A percentile compares a stretch with the other conserved stretches of the same genome.
phyloP scores from a whole-genome alignment of 2,888 invertebrate genomes.

The Boloria euphrosyne region DNA sequence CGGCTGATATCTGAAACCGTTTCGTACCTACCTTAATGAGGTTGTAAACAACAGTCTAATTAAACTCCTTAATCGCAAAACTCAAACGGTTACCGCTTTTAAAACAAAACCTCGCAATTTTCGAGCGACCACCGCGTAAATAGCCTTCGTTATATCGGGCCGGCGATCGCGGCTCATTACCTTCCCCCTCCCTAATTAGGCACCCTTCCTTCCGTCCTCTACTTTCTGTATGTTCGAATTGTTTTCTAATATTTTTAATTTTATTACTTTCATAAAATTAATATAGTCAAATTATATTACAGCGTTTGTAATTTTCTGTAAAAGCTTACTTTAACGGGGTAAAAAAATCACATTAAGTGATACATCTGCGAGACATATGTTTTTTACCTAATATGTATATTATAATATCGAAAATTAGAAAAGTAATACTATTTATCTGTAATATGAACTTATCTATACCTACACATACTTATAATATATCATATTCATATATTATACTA shows the following conservation, averaged over 20 bases:
- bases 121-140: constrained; percentile 79
- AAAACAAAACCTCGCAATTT: constrained; percentile 82
- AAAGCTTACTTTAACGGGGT: too few relatives aligned
- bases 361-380: too few relatives aligned
- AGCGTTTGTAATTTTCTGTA: background rate
- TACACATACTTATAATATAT: too few relatives aligned
- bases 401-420: too few relatives aligned
- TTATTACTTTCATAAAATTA: constrained; percentile 57
- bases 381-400: too few relatives aligned
- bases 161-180: constrained; percentile 82
- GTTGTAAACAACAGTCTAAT: constrained; percentile 82
- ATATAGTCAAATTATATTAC: background rate
- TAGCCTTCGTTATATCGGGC: constrained; percentile 79
- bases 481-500: too few relatives aligned
- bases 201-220: constrained; percentile 63
- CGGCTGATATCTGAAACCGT: constrained; percentile 74
- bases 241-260: constrained; percentile 80
- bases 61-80: constrained; percentile 82
- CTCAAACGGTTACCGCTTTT: constrained; percentile 81
- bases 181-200: constrained; percentile 76
- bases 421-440: too few relatives aligned
- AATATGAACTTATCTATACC: too few relatives aligned
- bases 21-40: constrained; percentile 76
- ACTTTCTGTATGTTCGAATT: constrained; percentile 59
- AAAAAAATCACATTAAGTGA: background rate